Base-by-base conservation (phyloP, 2,888 invertebrate genomes). In the Amblyjoppa fuscipennis region DNA sequence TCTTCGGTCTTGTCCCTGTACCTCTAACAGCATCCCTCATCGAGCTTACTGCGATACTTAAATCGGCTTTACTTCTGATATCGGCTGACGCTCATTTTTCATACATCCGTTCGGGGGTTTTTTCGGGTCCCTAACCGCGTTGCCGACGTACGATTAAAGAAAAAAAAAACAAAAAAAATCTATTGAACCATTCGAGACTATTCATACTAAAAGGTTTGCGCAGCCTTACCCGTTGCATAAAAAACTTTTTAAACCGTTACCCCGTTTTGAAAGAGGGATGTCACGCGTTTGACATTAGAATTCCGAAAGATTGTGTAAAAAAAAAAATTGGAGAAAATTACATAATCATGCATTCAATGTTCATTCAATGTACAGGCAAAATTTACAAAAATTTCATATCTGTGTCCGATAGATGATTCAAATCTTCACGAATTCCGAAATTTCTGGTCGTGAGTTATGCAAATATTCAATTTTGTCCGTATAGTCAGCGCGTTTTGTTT, bases 11-110 rank as follows among this genome's bases (percentile, higher is more conserved):
- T 31, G 11, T 34, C 75, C 25, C 51, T 59, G 11, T 71, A 31
- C 75, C 78, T 49, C 78, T 49, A n/a, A 64, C 41, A 25, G 20
- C 73, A 34, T 59, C 51, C 38, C 25, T 64, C 51, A 16, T 61
- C n/a, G 7, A 66, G 3, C 16, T 51, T 31, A 51, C 20, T 66
- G 51, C 7, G 49, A 20, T 64, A 51, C 41, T 13, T 51, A 3
- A 75, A 75, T 64, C 49, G 64, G 3, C 25, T 28, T 28, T 49
- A n/a, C 64, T 31, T 28, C 31, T 5, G 3, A 41, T 7, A 41
- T 41, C 38, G 64, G 3, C 20, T 6, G 20, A 38, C 41, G 3
- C n/a, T 20, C 13, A 9, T 41, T 20, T 38, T 31, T 68, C 41
- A 41, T 25, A 16, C n/a, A n/a, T 56, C 20, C 34, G 31, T 64